These are phyloP conservation scores for Acromyrmex echinatior DNA, from an alignment of 1,140 invertebrate species.

Conservation along the genomic window DNA sequence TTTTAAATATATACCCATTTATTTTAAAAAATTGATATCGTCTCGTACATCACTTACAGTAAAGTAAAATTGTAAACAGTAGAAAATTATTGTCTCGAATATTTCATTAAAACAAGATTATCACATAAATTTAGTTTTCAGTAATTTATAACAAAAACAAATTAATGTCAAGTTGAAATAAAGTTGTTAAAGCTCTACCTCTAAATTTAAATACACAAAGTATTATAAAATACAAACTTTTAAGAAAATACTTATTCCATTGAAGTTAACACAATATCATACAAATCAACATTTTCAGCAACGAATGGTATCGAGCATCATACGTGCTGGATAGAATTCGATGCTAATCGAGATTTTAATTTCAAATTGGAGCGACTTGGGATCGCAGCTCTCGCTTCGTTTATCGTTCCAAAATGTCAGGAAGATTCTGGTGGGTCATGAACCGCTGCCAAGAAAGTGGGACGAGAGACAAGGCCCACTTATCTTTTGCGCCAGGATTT, in stretches of 20 bases:
- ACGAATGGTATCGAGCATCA: neutral
- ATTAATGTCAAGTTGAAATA: neutral
- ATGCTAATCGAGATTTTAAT: conserved; percentile 55
- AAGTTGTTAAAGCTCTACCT: neutral
- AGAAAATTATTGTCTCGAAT: neutral
- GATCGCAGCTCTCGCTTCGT: conserved; percentile 27
- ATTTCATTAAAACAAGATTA: neutral
- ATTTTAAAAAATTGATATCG: neutral
- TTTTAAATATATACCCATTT: neutral
- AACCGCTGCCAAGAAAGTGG: conserved; percentile 39
- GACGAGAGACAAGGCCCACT: conserved; percentile 65
- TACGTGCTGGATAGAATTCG: neutral
- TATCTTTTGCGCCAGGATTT: conserved; percentile 72
- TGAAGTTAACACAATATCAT: neutral
- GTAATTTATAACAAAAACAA: neutral
- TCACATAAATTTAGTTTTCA: neutral
- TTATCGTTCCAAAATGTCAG: conserved; percentile 59
- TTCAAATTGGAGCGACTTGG: neutral
- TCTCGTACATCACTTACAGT: neutral
- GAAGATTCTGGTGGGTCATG: conserved; percentile 36
- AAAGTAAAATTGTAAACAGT: neutral
- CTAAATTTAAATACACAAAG: neutral
- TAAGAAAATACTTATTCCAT: neutral
- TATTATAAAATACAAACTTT: neutral
- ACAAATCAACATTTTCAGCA: neutral